Evolutionary conservation across 2,797 vertebrate genomes (phyloP).

Genomic region (Nasua narica): DNA sequence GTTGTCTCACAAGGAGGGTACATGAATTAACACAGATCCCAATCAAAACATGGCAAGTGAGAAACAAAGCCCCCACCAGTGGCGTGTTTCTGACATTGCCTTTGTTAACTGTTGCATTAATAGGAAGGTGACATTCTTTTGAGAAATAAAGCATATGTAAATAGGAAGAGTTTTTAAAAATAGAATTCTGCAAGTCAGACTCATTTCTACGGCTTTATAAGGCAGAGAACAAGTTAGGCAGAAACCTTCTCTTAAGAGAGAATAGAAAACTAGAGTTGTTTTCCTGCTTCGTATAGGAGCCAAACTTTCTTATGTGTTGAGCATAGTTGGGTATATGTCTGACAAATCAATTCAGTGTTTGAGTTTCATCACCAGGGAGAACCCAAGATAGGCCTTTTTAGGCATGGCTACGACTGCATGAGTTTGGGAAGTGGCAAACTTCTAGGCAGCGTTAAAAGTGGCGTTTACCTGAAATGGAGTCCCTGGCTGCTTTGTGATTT

Average conservation of each 20-base stretch:
- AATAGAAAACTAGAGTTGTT: conserved; percentile 70
- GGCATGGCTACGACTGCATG: conserved; percentile 49
- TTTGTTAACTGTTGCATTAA: conserved; percentile 64
- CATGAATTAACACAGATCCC: conserved; percentile 68
- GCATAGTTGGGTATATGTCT: conserved; percentile 42
- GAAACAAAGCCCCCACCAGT: conserved; percentile 64
- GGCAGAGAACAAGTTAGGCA: conserved; percentile 74
- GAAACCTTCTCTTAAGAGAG: conserved; percentile 67
- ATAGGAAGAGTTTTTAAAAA: conserved; percentile 71
- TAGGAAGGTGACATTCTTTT: conserved; percentile 59
- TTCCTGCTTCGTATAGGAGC: conserved; percentile 63
- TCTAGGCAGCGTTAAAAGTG: conserved; percentile 50
- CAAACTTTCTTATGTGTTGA: conserved; percentile 45
- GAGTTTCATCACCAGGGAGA: conserved; percentile 57
- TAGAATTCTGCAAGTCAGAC: conserved; percentile 67
- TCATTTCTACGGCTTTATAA: conserved; percentile 63
- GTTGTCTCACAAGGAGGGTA: conserved; percentile 69
- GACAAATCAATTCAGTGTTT: conserved; percentile 38
- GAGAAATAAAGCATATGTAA: conserved; percentile 66
- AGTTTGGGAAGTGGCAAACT: conserved; percentile 65
- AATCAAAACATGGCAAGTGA: conserved; percentile 53
- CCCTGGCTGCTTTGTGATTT: conserved; percentile 36
- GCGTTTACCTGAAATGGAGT: conserved; percentile 61
- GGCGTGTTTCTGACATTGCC: conserved; percentile 57
- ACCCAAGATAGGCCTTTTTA: not conserved